Base-by-base conservation (phyloP, 2,888 invertebrate genomes). In the Acanthopleura granulata region DNA sequence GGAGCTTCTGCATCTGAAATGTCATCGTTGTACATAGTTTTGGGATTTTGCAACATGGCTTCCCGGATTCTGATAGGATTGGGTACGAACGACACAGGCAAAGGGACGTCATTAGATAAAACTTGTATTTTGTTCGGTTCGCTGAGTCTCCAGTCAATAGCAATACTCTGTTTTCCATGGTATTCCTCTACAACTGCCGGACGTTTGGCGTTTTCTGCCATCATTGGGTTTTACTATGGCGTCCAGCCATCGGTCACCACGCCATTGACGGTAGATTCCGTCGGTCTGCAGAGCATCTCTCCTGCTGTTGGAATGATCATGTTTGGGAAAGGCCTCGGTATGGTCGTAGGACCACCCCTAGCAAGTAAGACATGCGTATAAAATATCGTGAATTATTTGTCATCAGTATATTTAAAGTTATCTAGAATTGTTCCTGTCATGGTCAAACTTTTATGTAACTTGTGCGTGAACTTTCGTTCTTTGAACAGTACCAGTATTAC, bases 181-280 rank as follows among this genome's bases (percentile, higher is more conserved):
- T 66, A 66, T 25, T 66, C 66, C 16, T 27, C 29, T 25, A 66
- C 25, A 3, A 27, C 66, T 16, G 22, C 29, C 18, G 66, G 66
- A 6, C 66, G 22, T 6, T 25, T 66, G 3, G 3, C 25, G 22
- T 66, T 27, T 66, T 9, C 66, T 3, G 22, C 29, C 14, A 27
- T 66, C 27, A 16, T 66, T 66, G 66, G 66, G 29, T 66, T 66
- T 66, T 66, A 66, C 29, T 66, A 66, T 27, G 66, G 66, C 3
- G 66, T 66, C 66, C 25, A 27, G 16, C 66, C 66, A 16, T 22
- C 66, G 6, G 22, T 66, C 18, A 27, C 22, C 66, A 66, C 25
- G 16, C 66, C 66, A 6, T 66, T 66, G 66, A 66, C 29, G 18
- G 29, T 66, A 6, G 29, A 22, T 16, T 22, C 16, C 16, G 66